Evolutionary conservation across 1,140 invertebrate genomes (phyloP).

Genomic region (Dendroctonus valens): DNA sequence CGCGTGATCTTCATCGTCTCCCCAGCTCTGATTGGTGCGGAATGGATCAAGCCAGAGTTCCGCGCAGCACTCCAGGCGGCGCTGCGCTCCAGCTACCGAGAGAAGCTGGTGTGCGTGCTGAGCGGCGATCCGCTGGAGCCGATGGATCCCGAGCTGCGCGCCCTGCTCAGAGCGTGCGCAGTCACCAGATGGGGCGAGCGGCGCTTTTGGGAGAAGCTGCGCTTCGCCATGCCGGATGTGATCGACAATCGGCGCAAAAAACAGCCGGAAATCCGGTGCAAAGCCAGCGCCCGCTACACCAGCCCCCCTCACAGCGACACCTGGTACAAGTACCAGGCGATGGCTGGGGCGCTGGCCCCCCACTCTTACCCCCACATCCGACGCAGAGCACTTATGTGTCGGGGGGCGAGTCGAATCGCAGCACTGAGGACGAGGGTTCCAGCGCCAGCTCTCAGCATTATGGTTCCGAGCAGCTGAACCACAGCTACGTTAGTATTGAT

Average conservation of each 20-base stretch:
- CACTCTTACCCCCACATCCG: slow-evolving; percentile 58
- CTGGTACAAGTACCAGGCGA: slow-evolving; percentile 54
- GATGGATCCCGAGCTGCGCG: slow-evolving; percentile 77
- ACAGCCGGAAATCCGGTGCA: slow-evolving; percentile 49
- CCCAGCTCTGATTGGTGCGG: slow-evolving; percentile 69
- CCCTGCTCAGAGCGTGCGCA: slow-evolving; percentile 79
- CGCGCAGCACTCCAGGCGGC: slow-evolving; percentile 69
- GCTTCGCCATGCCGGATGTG: slow-evolving; percentile 82
- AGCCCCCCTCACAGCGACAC: slow-evolving; percentile 57
- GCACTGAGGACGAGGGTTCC: slow-evolving; percentile 60
- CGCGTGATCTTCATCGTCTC: slow-evolving; percentile 73
- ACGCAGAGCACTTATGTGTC: slow-evolving; percentile 65
- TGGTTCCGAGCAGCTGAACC: slow-evolving; percentile 50
- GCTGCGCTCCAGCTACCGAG: slow-evolving; percentile 69
- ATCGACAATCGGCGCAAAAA: slow-evolving; percentile 46
- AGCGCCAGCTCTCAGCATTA: slow-evolving; percentile 54
- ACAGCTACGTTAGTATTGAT: slow-evolving; percentile 50
- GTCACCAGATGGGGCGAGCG: slow-evolving; percentile 83
- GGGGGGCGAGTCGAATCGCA: slow-evolving; percentile 60
- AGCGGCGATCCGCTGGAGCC: slow-evolving; percentile 61
- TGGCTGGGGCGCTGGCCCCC: slow-evolving; percentile 46
- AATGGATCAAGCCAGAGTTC: slow-evolving; percentile 72
- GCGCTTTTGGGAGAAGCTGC: slow-evolving; percentile 86
- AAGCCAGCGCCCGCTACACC: slow-evolving; percentile 52
- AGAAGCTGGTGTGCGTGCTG: slow-evolving; percentile 74